Evolutionary conservation across 2,113 vertebrate species (phyloP).

Genomic region (Odocoileus virginianus): DNA sequence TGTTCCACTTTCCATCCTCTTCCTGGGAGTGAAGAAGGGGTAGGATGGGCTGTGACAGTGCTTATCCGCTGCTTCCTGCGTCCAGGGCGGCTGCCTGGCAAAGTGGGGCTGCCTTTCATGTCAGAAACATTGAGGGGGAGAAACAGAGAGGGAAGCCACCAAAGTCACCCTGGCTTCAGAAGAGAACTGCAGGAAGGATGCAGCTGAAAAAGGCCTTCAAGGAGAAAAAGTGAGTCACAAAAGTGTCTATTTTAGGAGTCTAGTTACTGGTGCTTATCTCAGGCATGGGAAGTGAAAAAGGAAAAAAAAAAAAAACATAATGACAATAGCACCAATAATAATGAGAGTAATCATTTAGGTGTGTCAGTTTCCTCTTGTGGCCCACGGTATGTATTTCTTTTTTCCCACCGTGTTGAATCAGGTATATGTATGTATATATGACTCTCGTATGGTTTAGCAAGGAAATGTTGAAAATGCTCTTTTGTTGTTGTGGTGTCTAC

Average conservation of each 20-base stretch:
- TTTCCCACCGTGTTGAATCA: not conserved
- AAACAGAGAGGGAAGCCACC: constrained; percentile 25
- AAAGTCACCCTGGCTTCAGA: constrained; percentile 43
- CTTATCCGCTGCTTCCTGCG: not conserved
- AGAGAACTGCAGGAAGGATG: constrained; percentile 13
- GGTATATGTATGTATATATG: not conserved
- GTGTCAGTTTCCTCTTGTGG: not conserved
- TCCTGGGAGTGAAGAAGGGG: not conserved
- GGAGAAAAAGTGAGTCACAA: constrained; percentile 8
- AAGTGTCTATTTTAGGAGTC: constrained; percentile 35
- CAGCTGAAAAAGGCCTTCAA: not conserved
- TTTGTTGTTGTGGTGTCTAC: not conserved
- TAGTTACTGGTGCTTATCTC: constrained; percentile 13
- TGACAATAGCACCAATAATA: not conserved
- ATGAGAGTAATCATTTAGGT: not conserved
- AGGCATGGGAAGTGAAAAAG: not conserved
- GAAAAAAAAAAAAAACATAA: not conserved
- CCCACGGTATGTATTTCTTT: not conserved
- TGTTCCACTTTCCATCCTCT: constrained; percentile 2
- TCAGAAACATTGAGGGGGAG: not conserved
- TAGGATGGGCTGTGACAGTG: not conserved
- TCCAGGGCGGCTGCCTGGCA: not conserved
- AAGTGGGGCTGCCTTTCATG: constrained; percentile 28
- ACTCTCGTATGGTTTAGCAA: not conserved
- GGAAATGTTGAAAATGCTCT: not conserved